Evolutionary conservation across 2,888 invertebrate genomes (phyloP), one percentile per base, ranked within the genome.

Genomic region (Drosophila antonietae): DNA sequence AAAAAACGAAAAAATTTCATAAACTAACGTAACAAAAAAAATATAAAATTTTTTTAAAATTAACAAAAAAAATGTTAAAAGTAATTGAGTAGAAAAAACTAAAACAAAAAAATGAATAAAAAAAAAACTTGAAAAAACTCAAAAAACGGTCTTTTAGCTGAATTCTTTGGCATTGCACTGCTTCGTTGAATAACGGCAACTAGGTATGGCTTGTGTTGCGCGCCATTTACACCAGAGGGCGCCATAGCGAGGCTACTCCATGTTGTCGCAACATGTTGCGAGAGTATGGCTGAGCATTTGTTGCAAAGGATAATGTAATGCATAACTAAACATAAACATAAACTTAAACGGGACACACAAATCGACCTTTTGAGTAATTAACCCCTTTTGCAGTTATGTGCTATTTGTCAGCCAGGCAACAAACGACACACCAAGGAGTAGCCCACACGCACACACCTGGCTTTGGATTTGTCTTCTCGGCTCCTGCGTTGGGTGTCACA

Each of bases 21-120:
- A 73, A 88, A 88, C 86, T 85, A 85, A 85, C 86, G 81, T 85
- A 85, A 86, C 81, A 85, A 88, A 86, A 86, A 88, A 83, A 81
- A 59, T 80, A 74, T 75, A 78, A 76, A 84, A 80, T 56, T 74
- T 84, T 84, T 84, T 84, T 75, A 64, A 88, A 88, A 88, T 70
- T 73, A 78, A 80, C 73, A 84, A 76, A 82, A 85, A 86, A 86
- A 86, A 88, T 86, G 88, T 88, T 85, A 81, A 88, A 86, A 86
- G 73, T 83, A 86, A 80, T 82, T 80, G 84, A 80, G 86, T 88
- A 86, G 86, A 88, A 85, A 77, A 77, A 83, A 78, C 81, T 83
- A 77, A 80, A 85, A 85, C 81, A 84, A 73, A 87, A 85, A 86
- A 86, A 86, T 88, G 83, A 86, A 86, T 86, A 86, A 86, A 86